Evolutionary conservation across 1,140 invertebrate species (phyloP).

Genomic region (Leptonema lineaticorne): DNA sequence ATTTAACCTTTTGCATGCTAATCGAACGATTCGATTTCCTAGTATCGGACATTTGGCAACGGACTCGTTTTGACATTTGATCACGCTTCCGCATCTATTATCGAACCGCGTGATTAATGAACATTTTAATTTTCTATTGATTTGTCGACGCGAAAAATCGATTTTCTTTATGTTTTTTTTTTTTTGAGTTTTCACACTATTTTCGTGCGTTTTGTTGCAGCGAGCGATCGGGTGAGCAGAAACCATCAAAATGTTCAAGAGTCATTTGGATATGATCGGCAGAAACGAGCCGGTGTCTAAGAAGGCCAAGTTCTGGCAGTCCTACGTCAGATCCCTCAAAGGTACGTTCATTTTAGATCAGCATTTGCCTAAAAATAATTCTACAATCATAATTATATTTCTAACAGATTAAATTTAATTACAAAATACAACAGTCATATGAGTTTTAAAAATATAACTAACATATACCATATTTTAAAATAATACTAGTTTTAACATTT

Average conservation of each 20-base stretch:
- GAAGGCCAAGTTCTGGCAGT: constrained; percentile 91
- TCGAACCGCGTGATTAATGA: background rate
- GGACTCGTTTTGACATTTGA: background rate
- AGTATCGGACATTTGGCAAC: background rate
- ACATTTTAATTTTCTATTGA: background rate
- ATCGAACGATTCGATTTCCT: background rate
- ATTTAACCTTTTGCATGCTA: background rate
- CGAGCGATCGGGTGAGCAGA: constrained; percentile 69
- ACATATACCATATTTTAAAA: no score
- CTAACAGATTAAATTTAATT: background rate
- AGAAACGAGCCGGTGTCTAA: constrained; percentile 87
- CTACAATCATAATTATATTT: background rate
- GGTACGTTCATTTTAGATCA: constrained; percentile 66
- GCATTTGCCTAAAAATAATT: background rate
- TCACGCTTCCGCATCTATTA: background rate
- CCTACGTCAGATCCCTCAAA: constrained; percentile 86
- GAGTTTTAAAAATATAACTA: background rate
- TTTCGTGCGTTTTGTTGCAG: constrained; percentile 62
- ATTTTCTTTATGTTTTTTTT: constrained; percentile 26
- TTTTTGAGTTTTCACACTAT: no score
- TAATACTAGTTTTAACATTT: no score
- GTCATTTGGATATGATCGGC: constrained; percentile 88
- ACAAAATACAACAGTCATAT: background rate
- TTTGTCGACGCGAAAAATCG: no score
- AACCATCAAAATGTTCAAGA: constrained; percentile 81